Percentiles rank a stretch among this genome's conserved stretches.
Conservation (phyloP, 2,888 invertebrate species). For the Meta bourneti region DNA sequence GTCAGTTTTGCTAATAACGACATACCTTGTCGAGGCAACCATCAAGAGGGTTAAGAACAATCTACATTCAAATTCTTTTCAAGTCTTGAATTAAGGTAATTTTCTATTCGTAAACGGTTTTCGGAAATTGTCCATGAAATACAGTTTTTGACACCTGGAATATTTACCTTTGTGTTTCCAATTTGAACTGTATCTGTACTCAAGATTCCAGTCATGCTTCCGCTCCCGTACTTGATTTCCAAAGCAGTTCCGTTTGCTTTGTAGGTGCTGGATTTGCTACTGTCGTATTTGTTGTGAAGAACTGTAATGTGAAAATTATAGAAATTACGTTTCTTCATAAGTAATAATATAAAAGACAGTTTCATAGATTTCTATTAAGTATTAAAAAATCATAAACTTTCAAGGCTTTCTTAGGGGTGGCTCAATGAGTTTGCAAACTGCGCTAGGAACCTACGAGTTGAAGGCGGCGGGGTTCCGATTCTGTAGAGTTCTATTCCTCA, state of each 20-base stretch:
- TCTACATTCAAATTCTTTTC: too few relatives aligned
- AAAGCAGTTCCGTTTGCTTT: conserved; percentile 93
- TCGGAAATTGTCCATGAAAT: too few relatives aligned
- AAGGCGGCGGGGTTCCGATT: too few relatives aligned
- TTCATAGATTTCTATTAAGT: not conserved
- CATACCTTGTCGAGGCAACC: too few relatives aligned
- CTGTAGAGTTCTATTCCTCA: too few relatives aligned
- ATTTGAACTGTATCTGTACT: conserved; percentile 93
- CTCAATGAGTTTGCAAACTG: too few relatives aligned
- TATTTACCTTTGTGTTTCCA: conserved; percentile 80
- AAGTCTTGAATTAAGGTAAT: too few relatives aligned
- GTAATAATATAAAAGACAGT: not conserved
- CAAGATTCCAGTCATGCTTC: conserved; percentile 96
- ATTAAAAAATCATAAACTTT: not conserved
- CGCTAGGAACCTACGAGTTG: too few relatives aligned
- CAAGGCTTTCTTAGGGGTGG: not conserved
- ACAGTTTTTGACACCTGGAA: not conserved
- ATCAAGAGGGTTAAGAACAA: too few relatives aligned
- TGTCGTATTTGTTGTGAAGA: conserved; percentile 97
- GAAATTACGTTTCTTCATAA: not conserved
- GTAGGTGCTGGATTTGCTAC: conserved; percentile 90
- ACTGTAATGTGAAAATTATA: conserved; percentile 84
- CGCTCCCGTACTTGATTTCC: conserved; percentile 96
- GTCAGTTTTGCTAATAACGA: too few relatives aligned
- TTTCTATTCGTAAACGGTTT: too few relatives aligned